phyloP scores from a whole-genome alignment of 2,888 invertebrate genomes.

The Drosophila antonietae region DNA sequence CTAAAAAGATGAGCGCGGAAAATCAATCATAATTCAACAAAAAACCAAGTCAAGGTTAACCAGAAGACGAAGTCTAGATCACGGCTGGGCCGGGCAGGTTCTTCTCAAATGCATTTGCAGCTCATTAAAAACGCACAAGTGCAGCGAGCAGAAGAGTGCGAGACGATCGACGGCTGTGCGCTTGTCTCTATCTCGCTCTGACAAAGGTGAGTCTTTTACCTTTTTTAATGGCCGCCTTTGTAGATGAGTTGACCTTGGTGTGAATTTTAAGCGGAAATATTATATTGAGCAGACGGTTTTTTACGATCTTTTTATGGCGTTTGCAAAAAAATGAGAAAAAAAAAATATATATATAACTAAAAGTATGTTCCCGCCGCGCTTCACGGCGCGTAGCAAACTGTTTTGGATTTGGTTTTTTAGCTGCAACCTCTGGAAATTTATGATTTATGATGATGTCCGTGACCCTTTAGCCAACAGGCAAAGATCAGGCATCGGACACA shows the following conservation, averaged over 20 bases:
- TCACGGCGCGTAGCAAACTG: constrained; percentile 65
- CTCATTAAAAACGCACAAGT: constrained; percentile 70
- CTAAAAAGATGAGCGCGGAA: constrained; percentile 34
- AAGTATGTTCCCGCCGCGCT: constrained; percentile 37
- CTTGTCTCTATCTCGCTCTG: constrained; percentile 15
- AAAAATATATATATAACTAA: neutral
- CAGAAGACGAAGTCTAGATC: neutral
- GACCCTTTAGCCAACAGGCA: constrained; percentile 77
- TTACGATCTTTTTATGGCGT: constrained; percentile 64
- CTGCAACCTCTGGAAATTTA: constrained; percentile 73
- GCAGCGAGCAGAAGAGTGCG: constrained; percentile 41
- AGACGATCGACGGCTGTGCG: constrained; percentile 13
- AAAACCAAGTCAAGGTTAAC: constrained; percentile 18
- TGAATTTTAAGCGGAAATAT: constrained; percentile 61
- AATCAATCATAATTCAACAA: constrained; percentile 70
- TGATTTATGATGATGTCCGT: constrained; percentile 81
- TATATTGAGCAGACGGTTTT: constrained; percentile 54
- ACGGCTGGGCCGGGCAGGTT: constrained; percentile 42
- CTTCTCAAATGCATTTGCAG: constrained; percentile 40
- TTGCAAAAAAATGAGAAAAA: constrained; percentile 24
- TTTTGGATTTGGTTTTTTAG: constrained; percentile 74
- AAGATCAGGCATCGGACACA: constrained; percentile 55
- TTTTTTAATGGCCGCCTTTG: constrained; percentile 70
- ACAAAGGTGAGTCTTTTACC: constrained; percentile 34
- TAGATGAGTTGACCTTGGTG: constrained; percentile 68